These are phyloP conservation scores for Holacanthus passer DNA, from an alignment of 2,113 vertebrate species.

Conservation along the genomic window DNA sequence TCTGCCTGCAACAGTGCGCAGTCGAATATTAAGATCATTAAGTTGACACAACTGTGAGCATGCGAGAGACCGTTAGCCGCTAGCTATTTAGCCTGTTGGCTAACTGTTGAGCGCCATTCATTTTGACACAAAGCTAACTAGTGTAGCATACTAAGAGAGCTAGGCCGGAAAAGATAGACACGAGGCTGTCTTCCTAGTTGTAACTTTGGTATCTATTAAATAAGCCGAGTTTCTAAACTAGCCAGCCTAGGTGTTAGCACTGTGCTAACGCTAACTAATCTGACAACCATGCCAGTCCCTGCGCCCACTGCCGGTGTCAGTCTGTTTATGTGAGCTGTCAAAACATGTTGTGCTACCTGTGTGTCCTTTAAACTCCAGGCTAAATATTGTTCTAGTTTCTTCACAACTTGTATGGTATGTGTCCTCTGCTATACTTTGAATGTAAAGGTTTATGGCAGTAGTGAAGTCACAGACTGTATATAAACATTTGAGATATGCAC, in stretches of 20 bases:
- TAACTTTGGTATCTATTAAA: no score
- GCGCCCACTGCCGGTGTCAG: constrained; percentile 23
- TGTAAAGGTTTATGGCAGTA: background rate
- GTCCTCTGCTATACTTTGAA: background rate
- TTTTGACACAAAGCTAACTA: constrained; percentile 25
- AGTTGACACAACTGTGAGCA: background rate
- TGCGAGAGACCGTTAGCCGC: constrained; percentile 39
- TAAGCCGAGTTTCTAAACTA: background rate
- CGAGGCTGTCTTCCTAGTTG: background rate
- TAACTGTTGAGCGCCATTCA: constrained; percentile 45
- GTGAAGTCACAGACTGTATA: background rate
- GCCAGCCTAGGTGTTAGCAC: constrained; percentile 6
- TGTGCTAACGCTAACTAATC: constrained; percentile 18
- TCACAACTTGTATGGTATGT: background rate
- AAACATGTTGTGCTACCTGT: accelerated
- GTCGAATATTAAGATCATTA: background rate
- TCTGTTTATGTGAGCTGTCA: constrained; percentile 41
- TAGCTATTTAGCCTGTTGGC: constrained; percentile 51
- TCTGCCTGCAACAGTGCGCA: background rate
- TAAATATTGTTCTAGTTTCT: background rate
- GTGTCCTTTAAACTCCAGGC: accelerated
- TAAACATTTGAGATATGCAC: background rate
- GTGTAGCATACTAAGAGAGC: constrained; percentile 1
- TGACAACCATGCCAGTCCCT: background rate
- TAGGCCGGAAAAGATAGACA: background rate